These are phyloP conservation scores for Drosophila macrospina DNA, from an alignment of 2,888 invertebrate species.

Conservation along the genomic window DNA sequence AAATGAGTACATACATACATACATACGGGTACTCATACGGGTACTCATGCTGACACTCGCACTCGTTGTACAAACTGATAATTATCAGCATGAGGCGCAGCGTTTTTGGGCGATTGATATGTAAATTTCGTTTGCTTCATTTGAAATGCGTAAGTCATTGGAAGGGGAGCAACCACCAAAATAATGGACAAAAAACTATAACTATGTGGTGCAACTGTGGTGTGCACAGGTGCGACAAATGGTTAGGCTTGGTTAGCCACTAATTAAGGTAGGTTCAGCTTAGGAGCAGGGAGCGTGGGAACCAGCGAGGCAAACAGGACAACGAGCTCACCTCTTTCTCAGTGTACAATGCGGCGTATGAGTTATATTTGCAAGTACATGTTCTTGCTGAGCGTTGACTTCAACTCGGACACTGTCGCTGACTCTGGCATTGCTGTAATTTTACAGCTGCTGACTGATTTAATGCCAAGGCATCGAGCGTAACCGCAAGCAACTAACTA, in stretches of 20 bases:
- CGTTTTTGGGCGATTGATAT: slow-evolving; percentile 65
- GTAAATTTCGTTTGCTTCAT: slow-evolving; percentile 62
- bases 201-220: slow-evolving; percentile 20
- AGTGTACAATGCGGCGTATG: slow-evolving; percentile 48
- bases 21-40: slow-evolving; percentile 19
- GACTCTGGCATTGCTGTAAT: slow-evolving; percentile 52
- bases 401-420: not conserved
- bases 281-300: slow-evolving; percentile 66
- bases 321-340: not conserved
- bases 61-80: slow-evolving; percentile 42
- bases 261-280: slow-evolving; percentile 61
- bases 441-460: slow-evolving; percentile 72
- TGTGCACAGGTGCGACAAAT: slow-evolving; percentile 65
- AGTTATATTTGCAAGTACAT: slow-evolving; percentile 31
- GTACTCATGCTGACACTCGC: slow-evolving; percentile 8
- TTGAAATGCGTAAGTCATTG: slow-evolving; percentile 68
- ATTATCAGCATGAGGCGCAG: slow-evolving; percentile 67
- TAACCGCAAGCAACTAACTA: slow-evolving; percentile 58
- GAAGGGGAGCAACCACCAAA: slow-evolving; percentile 39
- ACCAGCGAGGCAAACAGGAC: slow-evolving; percentile 29
- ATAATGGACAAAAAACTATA: slow-evolving; percentile 1
- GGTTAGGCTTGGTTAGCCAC: slow-evolving; percentile 59
- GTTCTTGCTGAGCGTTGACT: not conserved
- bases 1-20: slow-evolving; percentile 13
- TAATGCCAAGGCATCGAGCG: slow-evolving; percentile 66